Conservation (phyloP, 2,888 invertebrate genomes). For the Mythimna lalbum region DNA sequence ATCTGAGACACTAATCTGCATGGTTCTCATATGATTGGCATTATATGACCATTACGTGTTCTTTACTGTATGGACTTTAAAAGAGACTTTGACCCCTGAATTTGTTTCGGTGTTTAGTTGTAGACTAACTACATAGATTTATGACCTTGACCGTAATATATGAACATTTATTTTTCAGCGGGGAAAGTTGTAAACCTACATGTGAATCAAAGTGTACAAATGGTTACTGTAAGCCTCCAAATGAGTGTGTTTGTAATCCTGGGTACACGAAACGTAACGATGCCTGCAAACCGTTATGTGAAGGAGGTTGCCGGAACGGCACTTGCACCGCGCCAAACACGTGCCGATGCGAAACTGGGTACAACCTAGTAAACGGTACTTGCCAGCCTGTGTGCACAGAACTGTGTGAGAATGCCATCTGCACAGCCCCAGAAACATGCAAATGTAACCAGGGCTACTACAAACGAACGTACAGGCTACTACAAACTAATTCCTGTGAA, state of each 20-base stretch:
- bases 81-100: too few species aligned
- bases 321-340: conserved; percentile 64
- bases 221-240: conserved; percentile 64
- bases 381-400: conserved; percentile 52
- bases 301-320: conserved; percentile 65
- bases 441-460: conserved; percentile 35
- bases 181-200: conserved; percentile 63
- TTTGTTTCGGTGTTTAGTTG: too few species aligned
- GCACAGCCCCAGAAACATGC: conserved; percentile 41
- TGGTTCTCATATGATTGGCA: too few species aligned
- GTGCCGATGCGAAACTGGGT: conserved; percentile 50
- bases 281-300: conserved; percentile 41
- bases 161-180: conserved; percentile 18
- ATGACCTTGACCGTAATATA: neutral
- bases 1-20: too few species aligned
- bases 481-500: neutral
- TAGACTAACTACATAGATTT: neutral
- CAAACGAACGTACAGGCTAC: neutral
- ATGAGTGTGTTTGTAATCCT: conserved; percentile 41
- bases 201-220: conserved; percentile 71
- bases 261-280: conserved; percentile 31
- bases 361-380: neutral
- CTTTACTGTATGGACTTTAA: too few species aligned
- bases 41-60: too few species aligned
- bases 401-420: conserved; percentile 43